phyloP scores from a whole-genome alignment of 2,888 invertebrate genomes.

The Alviniconcha strummeri region DNA sequence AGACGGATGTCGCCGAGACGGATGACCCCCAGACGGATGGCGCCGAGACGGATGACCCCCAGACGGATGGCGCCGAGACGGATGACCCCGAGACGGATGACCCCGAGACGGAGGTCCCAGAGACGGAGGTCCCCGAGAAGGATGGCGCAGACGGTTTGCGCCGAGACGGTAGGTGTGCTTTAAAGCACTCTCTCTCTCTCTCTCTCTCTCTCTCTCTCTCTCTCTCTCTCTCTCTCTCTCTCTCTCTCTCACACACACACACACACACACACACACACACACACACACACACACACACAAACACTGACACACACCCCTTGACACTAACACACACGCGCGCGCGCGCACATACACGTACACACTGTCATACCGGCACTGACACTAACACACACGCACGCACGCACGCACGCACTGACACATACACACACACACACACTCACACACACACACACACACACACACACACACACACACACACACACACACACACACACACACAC shows the following conservation, averaged over 20 bases:
- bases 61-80: too few species aligned
- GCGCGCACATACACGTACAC: background rate
- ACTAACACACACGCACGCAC: background rate
- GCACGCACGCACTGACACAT: background rate
- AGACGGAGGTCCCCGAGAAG: too few species aligned
- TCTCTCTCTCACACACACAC: background rate
- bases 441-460: background rate
- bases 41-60: too few species aligned
- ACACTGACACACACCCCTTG: background rate
- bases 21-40: too few species aligned
- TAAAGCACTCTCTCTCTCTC: too few species aligned
- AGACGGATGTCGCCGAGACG: too few species aligned
- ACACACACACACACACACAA: conserved; percentile 8
- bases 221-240: background rate
- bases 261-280: conserved; percentile 5
- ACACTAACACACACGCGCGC: background rate
- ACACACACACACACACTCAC: background rate
- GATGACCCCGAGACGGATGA: too few species aligned
- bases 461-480: background rate
- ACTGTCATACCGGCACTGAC: background rate
- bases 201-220: too few species aligned
- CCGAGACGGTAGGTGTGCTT: too few species aligned
- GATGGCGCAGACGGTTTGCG: too few species aligned
- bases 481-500: background rate
- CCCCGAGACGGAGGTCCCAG: too few species aligned